Evolutionary conservation across 2,113 vertebrate genomes (phyloP), one percentile per base, ranked within the genome.

Genomic region (Hyaena hyaena): DNA sequence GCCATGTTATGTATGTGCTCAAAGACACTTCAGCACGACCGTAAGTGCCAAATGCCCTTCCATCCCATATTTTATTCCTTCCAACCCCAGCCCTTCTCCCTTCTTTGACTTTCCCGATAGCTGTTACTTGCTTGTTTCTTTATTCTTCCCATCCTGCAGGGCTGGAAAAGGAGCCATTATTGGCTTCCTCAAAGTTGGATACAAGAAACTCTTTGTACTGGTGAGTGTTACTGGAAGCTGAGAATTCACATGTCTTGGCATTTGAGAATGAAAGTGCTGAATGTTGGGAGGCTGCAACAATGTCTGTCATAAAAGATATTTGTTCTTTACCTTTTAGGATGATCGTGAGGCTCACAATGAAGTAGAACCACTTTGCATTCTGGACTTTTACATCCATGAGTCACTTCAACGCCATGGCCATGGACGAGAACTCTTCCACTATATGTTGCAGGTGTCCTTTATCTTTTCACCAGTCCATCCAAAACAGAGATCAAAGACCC

Each of bases 181-280:
- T 82, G 99, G 99, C 68, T 99, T 99, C 94, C 99, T 99, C 80
- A 99, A 99, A 98, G 99, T 99, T 19, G 99, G 99, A 90, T 99
- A 99, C 98, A 99, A 99, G 98, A 99, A 99, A 97, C 98, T 99
- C 79, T 99, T 99, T 98, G 98, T 99, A 21, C 98, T 99, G 81
- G 99, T 99, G 96, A 99, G 99, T 99, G 61, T 61, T 43, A n/a
- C 0, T 79, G 43, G 68, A 94, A 82, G 69, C 73, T 86, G 45
- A 61, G 66, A 12, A 23, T 88, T 82, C 9, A 16, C 26, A 69
- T 24, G 31, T 61, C 15, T 87, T 74, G n/a, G 33, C 83, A 93
- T 28, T 61, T 74, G 65, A 93, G 87, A 63, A 83, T 55, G 83
- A 61, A 90, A 50, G 35, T 35, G 19, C 65, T 90, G 17, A 68